Evolutionary conservation across 2,113 vertebrate genomes (phyloP), one percentile per base, ranked within the genome.

Genomic region (Oncorhynchus tshawytscha): DNA sequence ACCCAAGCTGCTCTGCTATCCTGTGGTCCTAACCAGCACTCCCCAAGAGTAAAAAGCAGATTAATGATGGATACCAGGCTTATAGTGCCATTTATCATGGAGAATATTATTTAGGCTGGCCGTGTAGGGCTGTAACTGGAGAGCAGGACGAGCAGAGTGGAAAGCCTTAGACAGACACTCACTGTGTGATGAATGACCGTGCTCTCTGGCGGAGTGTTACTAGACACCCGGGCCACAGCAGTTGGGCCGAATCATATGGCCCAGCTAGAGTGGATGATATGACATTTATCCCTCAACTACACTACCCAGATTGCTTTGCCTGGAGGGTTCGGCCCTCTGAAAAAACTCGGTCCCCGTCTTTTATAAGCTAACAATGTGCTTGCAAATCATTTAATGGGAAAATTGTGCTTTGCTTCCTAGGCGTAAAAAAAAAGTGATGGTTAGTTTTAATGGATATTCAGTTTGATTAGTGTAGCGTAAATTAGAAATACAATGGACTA

Each of bases 21-120:
- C 91, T 94, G 93, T 94, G 95, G 95, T 95, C 95, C 95, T 94
- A 95, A 96, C 93, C 91, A 94, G 92, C 94, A 93, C 95, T 95
- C 94, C 93, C 90, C 92, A 94, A 98, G 97, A 99, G 95, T 97
- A 97, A 95, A 96, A 97, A 96, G 96, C 96, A 97, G 93, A 94
- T 97, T 97, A 98, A 99, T 99, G 97, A 97, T 94, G 94, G 96
- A 95, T 96, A 96, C 94, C 86, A 93, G 95, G 94, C 95, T 95
- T 93, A 92, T 95, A 94, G 95, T 91, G 92, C 95, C 96, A 97
- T 99, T 97, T 95, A 97, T 99, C 97, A 99, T 95, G 93, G 94
- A 94, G 96, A 96, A 98, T 98, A 98, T 98, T 98, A 99, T 99
- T 99, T 98, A 96, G 97, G 97, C 95, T 94, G 94, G 95, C 95